phyloP scores from a whole-genome alignment of 1,140 invertebrate species.

The Myzus persicae region DNA sequence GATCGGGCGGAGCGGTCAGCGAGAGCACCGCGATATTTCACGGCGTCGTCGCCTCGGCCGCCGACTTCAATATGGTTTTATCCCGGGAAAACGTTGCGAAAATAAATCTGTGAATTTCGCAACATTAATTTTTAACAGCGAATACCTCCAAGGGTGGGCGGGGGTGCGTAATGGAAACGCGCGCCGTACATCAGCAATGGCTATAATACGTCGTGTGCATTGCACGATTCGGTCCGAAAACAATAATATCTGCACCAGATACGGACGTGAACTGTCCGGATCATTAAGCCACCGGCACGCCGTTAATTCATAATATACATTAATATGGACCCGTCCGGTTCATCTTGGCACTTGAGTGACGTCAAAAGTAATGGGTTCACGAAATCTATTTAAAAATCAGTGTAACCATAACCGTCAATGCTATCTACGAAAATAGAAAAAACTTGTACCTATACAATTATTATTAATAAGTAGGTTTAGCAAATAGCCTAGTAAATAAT shows the following conservation, averaged over 20 bases:
- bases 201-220: neutral
- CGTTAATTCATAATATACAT: neutral
- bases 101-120: constrained; percentile 36
- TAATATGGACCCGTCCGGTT: too few species aligned
- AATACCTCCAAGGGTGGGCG: neutral
- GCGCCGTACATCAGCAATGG: neutral
- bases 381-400: too few species aligned
- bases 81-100: neutral
- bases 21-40: neutral
- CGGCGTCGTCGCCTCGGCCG: neutral
- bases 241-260: constrained; percentile 31
- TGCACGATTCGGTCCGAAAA: neutral
- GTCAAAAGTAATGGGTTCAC: too few species aligned
- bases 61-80: neutral
- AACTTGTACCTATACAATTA: too few species aligned
- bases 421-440: too few species aligned
- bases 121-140: constrained; percentile 29
- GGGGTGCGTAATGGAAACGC: neutral
- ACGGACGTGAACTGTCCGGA: neutral
- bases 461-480: too few species aligned
- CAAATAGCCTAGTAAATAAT: too few species aligned
- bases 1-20: too few species aligned
- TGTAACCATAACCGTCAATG: too few species aligned
- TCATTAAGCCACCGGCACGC: neutral
- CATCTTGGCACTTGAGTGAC: too few species aligned